Conservation (phyloP, 2,113 vertebrate genomes). For the Haliaeetus leucogaster region DNA sequence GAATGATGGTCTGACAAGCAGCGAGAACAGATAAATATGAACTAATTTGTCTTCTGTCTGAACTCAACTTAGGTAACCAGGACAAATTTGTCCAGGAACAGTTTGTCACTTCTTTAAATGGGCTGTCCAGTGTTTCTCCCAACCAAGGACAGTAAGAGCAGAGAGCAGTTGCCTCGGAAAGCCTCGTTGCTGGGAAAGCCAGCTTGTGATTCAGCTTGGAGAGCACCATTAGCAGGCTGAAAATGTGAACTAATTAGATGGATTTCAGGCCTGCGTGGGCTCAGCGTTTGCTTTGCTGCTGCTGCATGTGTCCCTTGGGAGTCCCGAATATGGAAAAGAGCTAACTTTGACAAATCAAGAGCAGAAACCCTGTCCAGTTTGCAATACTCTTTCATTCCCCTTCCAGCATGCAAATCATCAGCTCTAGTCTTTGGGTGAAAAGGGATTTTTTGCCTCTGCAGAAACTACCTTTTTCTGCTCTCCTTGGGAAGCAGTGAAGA, state of each 20-base stretch:
- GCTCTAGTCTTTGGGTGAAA: background rate
- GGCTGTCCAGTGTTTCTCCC: background rate
- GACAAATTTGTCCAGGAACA: background rate
- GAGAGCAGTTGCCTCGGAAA: background rate
- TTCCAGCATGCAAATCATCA: background rate
- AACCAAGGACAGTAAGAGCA: background rate
- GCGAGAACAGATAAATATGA: background rate
- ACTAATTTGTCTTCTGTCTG: constrained; percentile 7
- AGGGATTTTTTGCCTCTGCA: background rate
- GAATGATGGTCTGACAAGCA: background rate
- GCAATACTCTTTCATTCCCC: background rate
- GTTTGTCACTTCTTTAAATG: background rate
- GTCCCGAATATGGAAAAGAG: background rate
- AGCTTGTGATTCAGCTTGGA: background rate
- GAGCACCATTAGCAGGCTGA: background rate
- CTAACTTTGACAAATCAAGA: background rate
- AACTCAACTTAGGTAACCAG: background rate
- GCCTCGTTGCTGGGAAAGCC: background rate
- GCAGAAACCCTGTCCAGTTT: background rate
- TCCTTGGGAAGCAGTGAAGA: background rate
- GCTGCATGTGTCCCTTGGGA: background rate
- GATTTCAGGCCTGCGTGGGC: background rate
- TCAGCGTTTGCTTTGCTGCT: background rate
- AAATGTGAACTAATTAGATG: background rate
- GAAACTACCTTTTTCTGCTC: background rate